These are phyloP conservation scores for Xyrichtys novacula DNA, from an alignment of 2,797 vertebrate species.

Conservation along the genomic window DNA sequence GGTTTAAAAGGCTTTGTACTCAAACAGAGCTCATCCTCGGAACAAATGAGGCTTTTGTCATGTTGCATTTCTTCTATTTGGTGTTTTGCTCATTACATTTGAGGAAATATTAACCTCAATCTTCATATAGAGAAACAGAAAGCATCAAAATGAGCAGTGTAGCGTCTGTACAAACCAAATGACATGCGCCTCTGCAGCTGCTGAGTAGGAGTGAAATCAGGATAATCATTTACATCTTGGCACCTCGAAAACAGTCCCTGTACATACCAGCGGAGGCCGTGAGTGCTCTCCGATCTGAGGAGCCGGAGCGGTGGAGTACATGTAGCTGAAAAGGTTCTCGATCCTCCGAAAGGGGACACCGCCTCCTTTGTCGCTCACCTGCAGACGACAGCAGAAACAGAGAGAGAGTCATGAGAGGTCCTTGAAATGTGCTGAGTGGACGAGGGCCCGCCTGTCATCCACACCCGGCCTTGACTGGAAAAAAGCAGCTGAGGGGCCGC, in stretches of 20 bases:
- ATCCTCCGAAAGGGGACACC: slow-evolving; percentile 93
- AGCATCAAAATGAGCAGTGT: not conserved
- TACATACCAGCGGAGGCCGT: slow-evolving; percentile 88
- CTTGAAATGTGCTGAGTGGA: slow-evolving; percentile 6
- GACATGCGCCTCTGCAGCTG: slow-evolving; percentile 2
- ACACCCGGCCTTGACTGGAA: not conserved
- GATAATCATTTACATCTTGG: not conserved
- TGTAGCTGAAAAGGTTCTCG: slow-evolving; percentile 95
- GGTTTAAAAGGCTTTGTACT: slow-evolving; percentile 39
- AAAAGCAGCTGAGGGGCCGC: not conserved
- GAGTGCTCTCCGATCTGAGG: slow-evolving; percentile 86
- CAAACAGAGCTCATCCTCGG: not conserved
- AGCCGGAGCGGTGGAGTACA: slow-evolving; percentile 94
- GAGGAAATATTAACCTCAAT: not conserved
- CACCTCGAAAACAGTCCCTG: fast-evolving
- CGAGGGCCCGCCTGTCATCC: fast-evolving
- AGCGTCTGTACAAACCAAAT: slow-evolving; percentile 1
- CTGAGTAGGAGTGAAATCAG: not conserved
- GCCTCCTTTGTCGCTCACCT: slow-evolving; percentile 94
- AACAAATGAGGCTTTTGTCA: slow-evolving; percentile 18
- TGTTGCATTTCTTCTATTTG: slow-evolving; percentile 8
- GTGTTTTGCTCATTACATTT: slow-evolving; percentile 5
- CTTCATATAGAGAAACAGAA: slow-evolving; percentile 24
- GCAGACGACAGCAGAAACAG: slow-evolving; percentile 1
- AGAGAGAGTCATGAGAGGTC: not conserved